Evolutionary conservation across 2,113 vertebrate species (phyloP), one percentile per base, ranked within the genome.

Genomic region (Picathartes gymnocephalus): DNA sequence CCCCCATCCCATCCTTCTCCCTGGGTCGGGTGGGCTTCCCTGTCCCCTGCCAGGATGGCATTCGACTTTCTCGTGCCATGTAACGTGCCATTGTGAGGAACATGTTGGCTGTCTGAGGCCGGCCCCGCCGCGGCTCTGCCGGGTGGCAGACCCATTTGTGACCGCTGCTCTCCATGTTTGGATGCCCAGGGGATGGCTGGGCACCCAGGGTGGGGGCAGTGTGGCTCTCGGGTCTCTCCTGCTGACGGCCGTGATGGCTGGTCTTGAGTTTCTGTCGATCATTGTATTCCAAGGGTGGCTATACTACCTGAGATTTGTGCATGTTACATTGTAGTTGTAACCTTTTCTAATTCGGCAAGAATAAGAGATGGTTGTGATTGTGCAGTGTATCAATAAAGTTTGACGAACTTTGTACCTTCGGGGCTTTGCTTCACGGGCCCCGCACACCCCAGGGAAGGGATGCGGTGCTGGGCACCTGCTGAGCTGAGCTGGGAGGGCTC

Each of bases 361-460:
- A 98, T 98, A 98, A 94, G 97, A 98, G 98, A 98, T 98, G 98
- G 98, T 98, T 98, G 98, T 98, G 98, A 98, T 98, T 98, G 98
- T 98, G 98, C 98, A 98, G 98, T 98, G 98, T 98, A 98, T 93
- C 98, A 98, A 98, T 98, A 98, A 98, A 98, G 97, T 98, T 98
- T 96, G 84, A 97, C 97, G 96, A 98, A 98, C 97, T 98, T 98
- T 98, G 98, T 98, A 98, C 97, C 94, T 96, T 97, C 89, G 91
- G 98, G 96, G 96, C 90, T 92, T 98, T 91, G 96, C 97, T 98
- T 97, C 76, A 33, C 42, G 64, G 88, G 77, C 23, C 62, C 62
- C 6, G 0, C 0, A 2, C 11, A 7, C 22, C 44, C 71, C 23
- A 8, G 60, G 56, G 69, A 68, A 58, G 86, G 68, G 71, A 40